These are phyloP conservation scores for Myotis brandtii DNA, from an alignment of 2,113 vertebrate species.

Conservation along the genomic window DNA sequence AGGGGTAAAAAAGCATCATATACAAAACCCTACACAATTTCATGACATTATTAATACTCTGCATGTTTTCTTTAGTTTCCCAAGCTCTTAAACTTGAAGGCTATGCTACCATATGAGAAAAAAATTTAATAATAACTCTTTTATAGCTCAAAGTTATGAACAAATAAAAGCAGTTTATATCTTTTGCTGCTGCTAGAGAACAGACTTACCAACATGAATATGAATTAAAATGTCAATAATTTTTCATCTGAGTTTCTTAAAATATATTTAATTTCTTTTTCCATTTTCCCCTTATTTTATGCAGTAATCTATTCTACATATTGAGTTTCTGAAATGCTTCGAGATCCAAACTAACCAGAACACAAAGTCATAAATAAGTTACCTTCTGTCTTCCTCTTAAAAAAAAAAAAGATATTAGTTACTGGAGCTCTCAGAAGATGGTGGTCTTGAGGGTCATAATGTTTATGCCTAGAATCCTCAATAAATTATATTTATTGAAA, in stretches of 20 bases:
- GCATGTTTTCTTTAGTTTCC: constrained; percentile 39
- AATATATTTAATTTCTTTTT: constrained; percentile 75
- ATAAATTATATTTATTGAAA: neutral
- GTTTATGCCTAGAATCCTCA: neutral
- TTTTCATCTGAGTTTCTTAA: constrained; percentile 73
- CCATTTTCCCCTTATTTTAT: constrained; percentile 60
- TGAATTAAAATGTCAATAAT: constrained; percentile 79
- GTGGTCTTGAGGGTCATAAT: neutral
- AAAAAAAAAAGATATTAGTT: neutral
- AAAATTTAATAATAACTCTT: constrained; percentile 72
- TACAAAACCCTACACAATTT: neutral
- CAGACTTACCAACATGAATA: constrained; percentile 67
- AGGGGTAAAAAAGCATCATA: neutral
- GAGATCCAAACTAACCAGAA: constrained; percentile 53
- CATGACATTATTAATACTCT: neutral
- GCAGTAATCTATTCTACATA: constrained; percentile 49
- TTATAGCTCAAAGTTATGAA: constrained; percentile 79
- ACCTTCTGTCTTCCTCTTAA: neutral
- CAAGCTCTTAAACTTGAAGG: constrained; percentile 61
- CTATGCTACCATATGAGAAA: constrained; percentile 61
- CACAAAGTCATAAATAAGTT: constrained; percentile 13
- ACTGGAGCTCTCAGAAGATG: neutral
- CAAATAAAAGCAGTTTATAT: constrained; percentile 81
- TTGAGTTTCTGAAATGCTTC: constrained; percentile 24
- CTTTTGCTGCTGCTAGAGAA: constrained; percentile 67